These are phyloP conservation scores for Dendronephthya gigantea DNA, from an alignment of 64 coral and sea anemone species.

Conservation along the genomic window DNA sequence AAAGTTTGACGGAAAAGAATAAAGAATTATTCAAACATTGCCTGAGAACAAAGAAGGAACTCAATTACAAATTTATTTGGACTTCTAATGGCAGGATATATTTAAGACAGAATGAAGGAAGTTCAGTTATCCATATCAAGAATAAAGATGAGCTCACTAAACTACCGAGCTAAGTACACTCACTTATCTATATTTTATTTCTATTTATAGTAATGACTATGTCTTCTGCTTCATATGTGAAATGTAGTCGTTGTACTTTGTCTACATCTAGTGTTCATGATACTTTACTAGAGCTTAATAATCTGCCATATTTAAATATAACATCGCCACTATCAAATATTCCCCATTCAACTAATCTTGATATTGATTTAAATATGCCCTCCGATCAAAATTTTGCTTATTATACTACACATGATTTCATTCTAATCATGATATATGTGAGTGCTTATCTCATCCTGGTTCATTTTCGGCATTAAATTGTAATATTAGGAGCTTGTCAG, in stretches of 20 bases:
- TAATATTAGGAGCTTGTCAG: conserved; percentile 2
- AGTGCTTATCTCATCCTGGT: background rate
- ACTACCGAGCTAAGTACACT: background rate
- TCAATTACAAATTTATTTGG: background rate
- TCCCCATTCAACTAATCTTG: no score
- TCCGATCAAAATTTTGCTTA: no score
- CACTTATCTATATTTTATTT: no score
- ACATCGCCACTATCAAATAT: no score
- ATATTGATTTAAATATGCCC: no score
- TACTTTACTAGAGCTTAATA: no score
- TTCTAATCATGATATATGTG: background rate
- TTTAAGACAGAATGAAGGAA: background rate
- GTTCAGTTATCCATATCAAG: background rate
- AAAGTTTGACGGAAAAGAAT: background rate
- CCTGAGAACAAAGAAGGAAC: background rate
- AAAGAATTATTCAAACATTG: background rate
- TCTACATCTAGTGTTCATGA: background rate
- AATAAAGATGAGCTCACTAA: conserved; percentile 10
- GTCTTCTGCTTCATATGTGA: no score
- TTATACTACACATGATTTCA: background rate
- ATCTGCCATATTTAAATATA: no score
- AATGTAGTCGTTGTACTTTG: no score
- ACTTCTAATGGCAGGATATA: background rate
- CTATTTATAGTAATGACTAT: no score
- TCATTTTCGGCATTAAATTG: conserved; percentile 16